Conservation (phyloP, 2,888 invertebrate species). For the Trypoxylon attenuatum region DNA sequence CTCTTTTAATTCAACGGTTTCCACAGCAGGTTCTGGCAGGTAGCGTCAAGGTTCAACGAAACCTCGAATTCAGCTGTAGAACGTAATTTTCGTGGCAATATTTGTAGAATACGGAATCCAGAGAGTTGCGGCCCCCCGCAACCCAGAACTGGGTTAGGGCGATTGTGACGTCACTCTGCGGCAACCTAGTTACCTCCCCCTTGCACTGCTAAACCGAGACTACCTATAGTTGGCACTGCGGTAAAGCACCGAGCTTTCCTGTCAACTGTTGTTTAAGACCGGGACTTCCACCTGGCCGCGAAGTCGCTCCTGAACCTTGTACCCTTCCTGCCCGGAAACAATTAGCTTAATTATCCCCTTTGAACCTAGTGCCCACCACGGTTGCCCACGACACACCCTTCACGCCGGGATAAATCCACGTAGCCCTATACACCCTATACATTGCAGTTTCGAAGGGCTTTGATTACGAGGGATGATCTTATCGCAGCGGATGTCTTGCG, state of each 20-base stretch:
- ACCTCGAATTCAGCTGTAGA: neutral
- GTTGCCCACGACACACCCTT: neutral
- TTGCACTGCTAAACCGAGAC: conserved; percentile 30
- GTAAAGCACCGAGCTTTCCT: conserved; percentile 56
- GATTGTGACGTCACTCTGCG: conserved; percentile 72
- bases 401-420: neutral
- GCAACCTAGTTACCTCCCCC: conserved; percentile 68
- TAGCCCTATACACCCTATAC: neutral
- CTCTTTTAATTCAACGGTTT: conserved; percentile 5
- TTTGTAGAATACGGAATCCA: conserved; percentile 42
- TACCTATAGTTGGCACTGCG: conserved; percentile 65
- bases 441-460: neutral
- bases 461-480: neutral
- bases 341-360: neutral
- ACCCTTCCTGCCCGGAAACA: neutral
- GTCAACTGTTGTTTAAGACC: conserved; percentile 34
- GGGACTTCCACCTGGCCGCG: conserved; percentile 4
- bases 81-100: conserved; percentile 51
- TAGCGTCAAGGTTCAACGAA: neutral
- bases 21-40: neutral
- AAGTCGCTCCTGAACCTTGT: neutral
- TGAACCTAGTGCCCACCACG: neutral
- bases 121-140: conserved; percentile 26
- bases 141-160: conserved; percentile 64
- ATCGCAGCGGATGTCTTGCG: neutral